These are phyloP conservation scores for Cromileptes altivelis DNA, from an alignment of 2,113 vertebrate species.

Conservation along the genomic window DNA sequence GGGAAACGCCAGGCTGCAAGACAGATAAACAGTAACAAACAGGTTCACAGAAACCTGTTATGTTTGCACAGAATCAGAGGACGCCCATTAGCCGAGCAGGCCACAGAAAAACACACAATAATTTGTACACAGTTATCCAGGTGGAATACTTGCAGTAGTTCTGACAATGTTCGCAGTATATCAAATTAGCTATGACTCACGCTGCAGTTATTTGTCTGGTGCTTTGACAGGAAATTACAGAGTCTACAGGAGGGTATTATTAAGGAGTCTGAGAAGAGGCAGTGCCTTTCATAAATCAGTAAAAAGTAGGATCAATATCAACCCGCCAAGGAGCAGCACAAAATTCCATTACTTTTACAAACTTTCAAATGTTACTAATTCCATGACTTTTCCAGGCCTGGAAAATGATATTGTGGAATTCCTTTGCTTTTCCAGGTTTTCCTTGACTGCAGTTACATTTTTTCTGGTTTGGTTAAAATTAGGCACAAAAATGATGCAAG, in stretches of 20 bases:
- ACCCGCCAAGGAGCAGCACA: neutral
- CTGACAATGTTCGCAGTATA: neutral
- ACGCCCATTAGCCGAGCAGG: neutral
- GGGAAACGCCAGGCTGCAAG: neutral
- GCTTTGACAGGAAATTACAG: neutral
- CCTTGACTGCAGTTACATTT: too few relatives aligned
- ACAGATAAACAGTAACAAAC: neutral
- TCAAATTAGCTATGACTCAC: conserved; percentile 6
- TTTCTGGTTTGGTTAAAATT: neutral
- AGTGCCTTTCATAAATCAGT: neutral
- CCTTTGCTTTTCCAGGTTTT: too few relatives aligned
- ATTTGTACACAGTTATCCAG: neutral
- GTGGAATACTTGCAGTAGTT: neutral
- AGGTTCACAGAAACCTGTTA: neutral
- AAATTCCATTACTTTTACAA: too few relatives aligned
- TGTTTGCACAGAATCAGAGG: neutral
- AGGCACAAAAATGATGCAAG: neutral
- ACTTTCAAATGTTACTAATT: too few relatives aligned
- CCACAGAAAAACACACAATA: neutral
- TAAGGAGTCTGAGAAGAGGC: neutral
- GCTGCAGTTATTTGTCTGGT: neutral
- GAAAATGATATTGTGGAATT: too few relatives aligned
- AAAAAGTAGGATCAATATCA: neutral
- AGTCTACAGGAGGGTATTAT: too few relatives aligned
- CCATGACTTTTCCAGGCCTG: too few relatives aligned